phyloP scores from a whole-genome alignment of 2,797 vertebrate genomes.

The Hydrophis major region DNA sequence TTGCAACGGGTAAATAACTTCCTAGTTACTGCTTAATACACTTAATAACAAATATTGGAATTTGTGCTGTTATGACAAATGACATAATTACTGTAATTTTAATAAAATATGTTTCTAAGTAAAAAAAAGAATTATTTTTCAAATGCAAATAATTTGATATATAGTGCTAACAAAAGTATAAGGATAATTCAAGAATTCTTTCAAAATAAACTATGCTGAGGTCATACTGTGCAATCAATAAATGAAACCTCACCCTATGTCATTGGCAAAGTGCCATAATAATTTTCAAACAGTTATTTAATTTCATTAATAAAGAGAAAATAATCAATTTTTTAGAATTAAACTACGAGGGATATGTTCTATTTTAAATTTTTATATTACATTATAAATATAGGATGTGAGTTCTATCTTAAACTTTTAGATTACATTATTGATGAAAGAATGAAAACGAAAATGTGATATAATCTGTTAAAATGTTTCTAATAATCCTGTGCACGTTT shows the following conservation, averaged over 20 bases:
- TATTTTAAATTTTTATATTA: constrained; percentile 13
- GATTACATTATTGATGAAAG: constrained; percentile 8
- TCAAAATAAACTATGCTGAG: constrained; percentile 24
- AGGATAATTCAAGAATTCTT: not conserved
- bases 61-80: not conserved
- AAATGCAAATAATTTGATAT: not conserved
- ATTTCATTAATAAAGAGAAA: constrained; percentile 56
- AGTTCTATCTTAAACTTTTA: constrained; percentile 14
- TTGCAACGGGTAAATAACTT: constrained; percentile 17
- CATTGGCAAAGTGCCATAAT: constrained; percentile 19
- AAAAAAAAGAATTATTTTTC: not conserved
- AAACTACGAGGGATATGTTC: constrained; percentile 1
- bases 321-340: constrained; percentile 53
- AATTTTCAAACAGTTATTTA: constrained; percentile 54
- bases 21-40: constrained; percentile 44
- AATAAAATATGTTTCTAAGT: not conserved
- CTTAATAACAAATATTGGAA: not conserved
- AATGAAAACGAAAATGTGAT: constrained; percentile 21
- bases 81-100: not conserved
- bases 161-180: not conserved
- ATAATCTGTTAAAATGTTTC: constrained; percentile 22
- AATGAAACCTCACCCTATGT: not conserved
- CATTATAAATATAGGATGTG: not conserved
- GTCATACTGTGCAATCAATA: constrained; percentile 32
- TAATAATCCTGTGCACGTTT: not conserved